Conservation (phyloP, 2,888 invertebrate species). For the Caenorhabditis afra region DNA sequence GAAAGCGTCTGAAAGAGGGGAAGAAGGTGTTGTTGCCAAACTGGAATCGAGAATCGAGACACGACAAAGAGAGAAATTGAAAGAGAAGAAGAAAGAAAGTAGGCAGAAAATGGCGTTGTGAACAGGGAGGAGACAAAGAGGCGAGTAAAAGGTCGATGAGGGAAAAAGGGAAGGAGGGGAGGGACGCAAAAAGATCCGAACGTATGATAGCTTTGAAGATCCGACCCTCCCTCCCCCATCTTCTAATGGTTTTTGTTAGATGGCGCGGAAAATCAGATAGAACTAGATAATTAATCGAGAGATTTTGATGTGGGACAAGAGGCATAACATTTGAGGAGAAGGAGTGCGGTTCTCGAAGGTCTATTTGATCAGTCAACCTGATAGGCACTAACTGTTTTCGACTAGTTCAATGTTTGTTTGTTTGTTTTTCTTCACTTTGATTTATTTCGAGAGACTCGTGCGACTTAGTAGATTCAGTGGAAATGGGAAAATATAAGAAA, state of each 20-base stretch:
- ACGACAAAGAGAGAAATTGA: conserved; percentile 1
- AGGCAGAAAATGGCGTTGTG: conserved; percentile 2
- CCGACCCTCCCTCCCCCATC: too few species aligned
- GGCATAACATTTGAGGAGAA: too few species aligned
- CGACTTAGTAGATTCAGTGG: too few species aligned
- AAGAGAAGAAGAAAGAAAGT: background rate
- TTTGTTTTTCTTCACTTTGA: too few species aligned
- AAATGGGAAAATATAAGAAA: too few species aligned
- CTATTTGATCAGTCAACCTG: too few species aligned
- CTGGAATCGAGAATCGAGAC: conserved; percentile 6
- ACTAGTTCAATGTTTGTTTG: too few species aligned
- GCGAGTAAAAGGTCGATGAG: conserved; percentile 8
- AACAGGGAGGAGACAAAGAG: conserved; percentile 9
- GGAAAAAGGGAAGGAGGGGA: conserved; percentile 5
- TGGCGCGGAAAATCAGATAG: conserved; percentile 21
- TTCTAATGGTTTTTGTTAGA: conserved; percentile 6
- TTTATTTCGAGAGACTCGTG: too few species aligned
- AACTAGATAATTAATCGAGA: background rate
- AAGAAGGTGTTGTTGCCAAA: background rate
- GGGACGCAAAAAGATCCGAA: conserved; percentile 35
- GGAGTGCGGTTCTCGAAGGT: too few species aligned
- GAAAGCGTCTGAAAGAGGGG: conserved; percentile 9
- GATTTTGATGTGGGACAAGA: background rate
- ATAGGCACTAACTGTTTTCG: too few species aligned
- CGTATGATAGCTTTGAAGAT: conserved; percentile 21